phyloP scores from a whole-genome alignment of 2,113 vertebrate genomes.

The Malurus cyaneus region DNA sequence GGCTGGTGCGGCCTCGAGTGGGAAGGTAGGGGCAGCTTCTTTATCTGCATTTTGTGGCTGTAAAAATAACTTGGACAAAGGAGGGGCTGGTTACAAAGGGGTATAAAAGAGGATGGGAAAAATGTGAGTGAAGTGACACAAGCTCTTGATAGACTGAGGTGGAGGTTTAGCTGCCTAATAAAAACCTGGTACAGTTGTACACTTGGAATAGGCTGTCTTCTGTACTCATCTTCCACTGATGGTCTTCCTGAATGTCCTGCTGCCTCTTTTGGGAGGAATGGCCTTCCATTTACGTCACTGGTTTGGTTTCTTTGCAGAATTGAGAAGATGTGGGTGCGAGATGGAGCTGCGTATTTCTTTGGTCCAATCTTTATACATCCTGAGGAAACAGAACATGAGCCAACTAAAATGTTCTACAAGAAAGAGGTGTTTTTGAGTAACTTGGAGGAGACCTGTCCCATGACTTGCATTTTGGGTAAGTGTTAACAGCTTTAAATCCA shows the following conservation, averaged over 20 bases:
- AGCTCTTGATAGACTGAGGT: not conserved
- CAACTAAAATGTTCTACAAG: conserved; percentile 99
- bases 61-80: not conserved
- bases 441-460: conserved; percentile 94
- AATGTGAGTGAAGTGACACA: not conserved
- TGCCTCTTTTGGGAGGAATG: not conserved
- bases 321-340: conserved; percentile 98
- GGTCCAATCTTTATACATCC: conserved; percentile 98
- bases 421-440: conserved; percentile 99
- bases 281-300: not conserved
- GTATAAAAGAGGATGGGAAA: not conserved
- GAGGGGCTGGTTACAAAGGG: not conserved
- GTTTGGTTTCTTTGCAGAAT: conserved; percentile 70
- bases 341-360: conserved; percentile 95
- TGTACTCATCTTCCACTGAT: not conserved
- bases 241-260: not conserved
- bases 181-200: not conserved
- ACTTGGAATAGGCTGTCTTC: not conserved
- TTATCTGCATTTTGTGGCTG: not conserved
- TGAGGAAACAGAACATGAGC: conserved; percentile 97
- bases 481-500: not conserved
- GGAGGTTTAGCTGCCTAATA: not conserved
- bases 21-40: conserved; percentile 81
- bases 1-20: conserved; percentile 91
- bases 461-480: conserved; percentile 96